Evolutionary conservation across 2,113 vertebrate genomes (phyloP).

Genomic region (Archocentrus centrarchus): DNA sequence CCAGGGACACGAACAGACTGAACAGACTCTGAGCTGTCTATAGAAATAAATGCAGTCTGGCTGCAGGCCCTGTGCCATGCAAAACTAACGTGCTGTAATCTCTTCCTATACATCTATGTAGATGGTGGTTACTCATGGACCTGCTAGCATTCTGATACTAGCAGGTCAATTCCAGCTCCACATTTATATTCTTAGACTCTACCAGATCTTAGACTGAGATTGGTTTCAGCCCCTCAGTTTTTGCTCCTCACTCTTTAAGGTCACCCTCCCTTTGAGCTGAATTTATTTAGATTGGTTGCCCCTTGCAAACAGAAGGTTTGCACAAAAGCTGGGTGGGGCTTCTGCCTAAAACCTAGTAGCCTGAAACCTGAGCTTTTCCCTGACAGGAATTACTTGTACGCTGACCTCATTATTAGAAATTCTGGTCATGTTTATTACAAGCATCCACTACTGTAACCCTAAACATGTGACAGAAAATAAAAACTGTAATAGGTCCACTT

Average conservation of each 20-base stretch:
- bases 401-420: not conserved
- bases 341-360: not conserved
- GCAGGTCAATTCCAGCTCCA: not conserved
- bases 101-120: not conserved
- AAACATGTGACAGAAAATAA: too few relatives aligned
- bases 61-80: not conserved
- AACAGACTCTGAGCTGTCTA: slow-evolving; percentile 17
- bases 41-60: slow-evolving; percentile 2
- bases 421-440: not conserved
- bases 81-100: not conserved
- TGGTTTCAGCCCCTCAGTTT: too few relatives aligned
- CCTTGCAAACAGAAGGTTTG: not conserved
- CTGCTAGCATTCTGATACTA: not conserved
- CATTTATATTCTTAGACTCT: too few relatives aligned
- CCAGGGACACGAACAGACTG: slow-evolving; percentile 14
- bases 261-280: not conserved
- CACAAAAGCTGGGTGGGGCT: not conserved
- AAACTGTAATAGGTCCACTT: not conserved
- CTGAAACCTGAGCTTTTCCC: not conserved
- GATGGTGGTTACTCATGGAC: slow-evolving; percentile 14
- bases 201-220: too few relatives aligned
- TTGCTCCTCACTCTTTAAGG: too few relatives aligned
- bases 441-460: not conserved
- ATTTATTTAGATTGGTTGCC: not conserved
- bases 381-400: not conserved